Base-by-base conservation (phyloP, 2,797 vertebrate genomes). In the Clarias laeviceps region DNA sequence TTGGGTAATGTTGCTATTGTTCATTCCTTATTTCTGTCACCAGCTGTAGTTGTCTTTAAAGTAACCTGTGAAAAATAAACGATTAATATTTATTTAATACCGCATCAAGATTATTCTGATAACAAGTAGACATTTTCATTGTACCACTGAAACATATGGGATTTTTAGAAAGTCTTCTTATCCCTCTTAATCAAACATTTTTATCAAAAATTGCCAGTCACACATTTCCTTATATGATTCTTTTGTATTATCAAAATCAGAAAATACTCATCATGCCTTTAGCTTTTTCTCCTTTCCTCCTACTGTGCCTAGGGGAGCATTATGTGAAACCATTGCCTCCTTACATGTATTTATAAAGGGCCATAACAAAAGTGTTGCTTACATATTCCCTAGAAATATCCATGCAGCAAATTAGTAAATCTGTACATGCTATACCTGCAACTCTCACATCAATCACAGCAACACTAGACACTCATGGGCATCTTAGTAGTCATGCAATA, bases 1-100 rank as follows among this genome's bases (percentile, higher is more conserved):
- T 65, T 86, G 85, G 18, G 87, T 88, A 40, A 78, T 57, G 65
- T 88, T 88, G 54, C 61, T 54, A 15, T 69, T 0, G n/a, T 86
- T 86, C 82, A 88, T 82, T 20, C 29, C 14, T 37, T 79, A 76
- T 78, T 56, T 14, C 40, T 22, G n/a, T 34, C 7, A 17, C 66
- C 17, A 68, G 29, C 32, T 12, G 32, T 34, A 18, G 37, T 54
- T 40, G 18, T 24, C 24, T 45, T 72, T 74, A 45, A 50, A 18
- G 14, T 54, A 27, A n/a, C 24, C n/a, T 54, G 6, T 15, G 4
- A 24, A 40, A 40, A 40, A 40, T 34, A 7, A 73, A 5, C 14
- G 2, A 73, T 14, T 20, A 5, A 40, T 20, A 40, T 50, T n/a
- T n/a, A 27, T 50, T 14, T 29, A 50, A 50, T 50, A 17, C 40